Conservation (phyloP, 2,113 vertebrate species). For the Melanerpes aurifrons region DNA sequence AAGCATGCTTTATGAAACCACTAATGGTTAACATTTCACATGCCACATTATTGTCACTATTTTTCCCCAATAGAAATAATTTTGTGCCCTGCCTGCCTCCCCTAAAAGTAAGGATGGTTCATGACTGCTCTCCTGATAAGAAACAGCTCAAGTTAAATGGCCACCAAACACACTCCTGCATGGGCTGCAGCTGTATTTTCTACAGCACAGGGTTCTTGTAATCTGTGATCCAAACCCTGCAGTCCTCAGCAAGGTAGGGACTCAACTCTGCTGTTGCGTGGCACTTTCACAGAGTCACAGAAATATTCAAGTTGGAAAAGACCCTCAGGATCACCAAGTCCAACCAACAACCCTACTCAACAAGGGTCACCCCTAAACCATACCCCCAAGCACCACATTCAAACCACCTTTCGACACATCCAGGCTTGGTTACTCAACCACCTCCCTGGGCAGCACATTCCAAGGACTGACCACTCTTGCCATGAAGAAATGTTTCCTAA, state of each 20-base stretch:
- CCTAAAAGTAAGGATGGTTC: neutral
- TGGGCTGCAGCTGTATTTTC: neutral
- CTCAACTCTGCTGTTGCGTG: neutral
- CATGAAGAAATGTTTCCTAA: too few species aligned
- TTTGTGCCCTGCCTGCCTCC: neutral
- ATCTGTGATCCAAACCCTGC: slow-evolving; percentile 16
- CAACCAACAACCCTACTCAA: too few species aligned
- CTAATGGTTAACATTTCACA: neutral
- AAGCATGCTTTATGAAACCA: neutral
- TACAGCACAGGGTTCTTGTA: neutral
- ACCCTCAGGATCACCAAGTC: too few species aligned
- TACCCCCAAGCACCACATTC: too few species aligned
- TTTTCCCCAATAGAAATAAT: neutral
- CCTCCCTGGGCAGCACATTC: too few species aligned
- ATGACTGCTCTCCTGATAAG: neutral
- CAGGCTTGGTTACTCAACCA: too few species aligned
- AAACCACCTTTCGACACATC: too few species aligned
- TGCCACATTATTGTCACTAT: neutral
- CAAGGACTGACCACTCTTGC: too few species aligned
- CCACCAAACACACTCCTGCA: neutral
- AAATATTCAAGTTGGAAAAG: too few species aligned
- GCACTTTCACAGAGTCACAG: too few species aligned
- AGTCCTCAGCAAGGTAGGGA: neutral
- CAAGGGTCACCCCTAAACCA: too few species aligned
- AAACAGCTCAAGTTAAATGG: neutral